Base-by-base conservation (phyloP, 2,113 vertebrate species). In the Paratilapia polleni region DNA sequence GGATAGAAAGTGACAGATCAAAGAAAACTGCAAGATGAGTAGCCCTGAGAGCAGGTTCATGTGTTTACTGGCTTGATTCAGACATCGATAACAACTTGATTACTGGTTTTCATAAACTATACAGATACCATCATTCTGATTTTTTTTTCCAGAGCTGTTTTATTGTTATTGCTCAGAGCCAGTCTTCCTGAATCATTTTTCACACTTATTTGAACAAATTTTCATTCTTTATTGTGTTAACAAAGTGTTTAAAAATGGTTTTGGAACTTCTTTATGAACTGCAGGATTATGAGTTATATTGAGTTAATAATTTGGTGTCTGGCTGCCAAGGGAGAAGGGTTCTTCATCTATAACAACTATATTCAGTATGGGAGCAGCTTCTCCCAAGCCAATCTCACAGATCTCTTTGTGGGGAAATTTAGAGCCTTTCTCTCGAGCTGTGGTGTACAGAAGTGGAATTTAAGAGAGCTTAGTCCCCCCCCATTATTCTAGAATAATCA, bases 391-490 rank as follows among this genome's bases (percentile, higher is more conserved):
- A 92, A 92, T 95, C 89, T 86, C 49, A 24, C 70, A 62, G 38
- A 91, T 92, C 81, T 93, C 87, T 92, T 93, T 90, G 90, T 91
- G 86, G 70, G 82, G 56, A 88, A 87, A 92, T 94, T 79, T 91
- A 82, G 70, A 87, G 82, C 49, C 79, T 81, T 83, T 83, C 79
- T 70, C 75, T 77, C 1, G 14, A 79, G 74, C 86, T 75, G 83
- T 85, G 77, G 28, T 82, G 77, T 49, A 85, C 87, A 82, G 82
- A 88, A 77, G 76, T 43, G n/a, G 62, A 86, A 80, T 90, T 85
- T 88, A 82, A 84, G 59, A 77, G 61, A 87, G 86, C 84, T 89
- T 90, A 90, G 84, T 74, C 38, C 59, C 82, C 60, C 61, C 57
- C 56, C 38, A 86, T 91, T 89, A 90, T 91, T 91, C 82, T 83